phyloP scores from a whole-genome alignment of 2,888 invertebrate species.

The Caenorhabditis zanzibari region DNA sequence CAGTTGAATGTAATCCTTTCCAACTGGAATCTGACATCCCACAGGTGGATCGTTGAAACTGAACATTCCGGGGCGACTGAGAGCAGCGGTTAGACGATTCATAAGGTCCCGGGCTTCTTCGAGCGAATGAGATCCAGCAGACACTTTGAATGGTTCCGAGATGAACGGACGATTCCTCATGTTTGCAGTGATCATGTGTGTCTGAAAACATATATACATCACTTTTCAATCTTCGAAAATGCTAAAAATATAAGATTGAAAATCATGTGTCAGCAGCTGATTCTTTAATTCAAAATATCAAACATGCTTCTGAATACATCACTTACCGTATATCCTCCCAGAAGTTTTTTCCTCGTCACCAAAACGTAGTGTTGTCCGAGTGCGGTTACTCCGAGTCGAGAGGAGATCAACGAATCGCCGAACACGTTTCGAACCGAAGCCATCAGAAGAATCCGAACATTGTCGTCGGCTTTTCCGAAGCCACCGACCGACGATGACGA shows the following conservation, averaged over 20 bases:
- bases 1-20: slow-evolving; percentile 65
- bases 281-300: not conserved
- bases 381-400: slow-evolving; percentile 65
- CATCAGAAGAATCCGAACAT: slow-evolving; percentile 60
- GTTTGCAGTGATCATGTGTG: slow-evolving; percentile 71
- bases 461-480: slow-evolving; percentile 50
- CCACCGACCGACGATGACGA: slow-evolving; percentile 49
- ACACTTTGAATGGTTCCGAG: slow-evolving; percentile 68
- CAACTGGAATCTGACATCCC: slow-evolving; percentile 63
- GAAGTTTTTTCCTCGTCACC: slow-evolving; percentile 61
- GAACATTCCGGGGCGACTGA: slow-evolving; percentile 60
- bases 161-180: slow-evolving; percentile 73
- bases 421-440: slow-evolving; percentile 65
- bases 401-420: slow-evolving; percentile 54
- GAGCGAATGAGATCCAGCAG: slow-evolving; percentile 34
- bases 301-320: not conserved
- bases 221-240: too few relatives aligned
- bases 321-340: slow-evolving; percentile 69
- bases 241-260: not conserved
- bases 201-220: slow-evolving; percentile 42
- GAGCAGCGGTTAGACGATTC: slow-evolving; percentile 41
- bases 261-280: not conserved
- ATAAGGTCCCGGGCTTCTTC: slow-evolving; percentile 67
- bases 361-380: slow-evolving; percentile 72
- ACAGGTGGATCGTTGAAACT: slow-evolving; percentile 63